Percentiles rank a stretch among this genome's conserved stretches.
Conservation (phyloP, 2,113 vertebrate species). For the Xenopus borealis region DNA sequence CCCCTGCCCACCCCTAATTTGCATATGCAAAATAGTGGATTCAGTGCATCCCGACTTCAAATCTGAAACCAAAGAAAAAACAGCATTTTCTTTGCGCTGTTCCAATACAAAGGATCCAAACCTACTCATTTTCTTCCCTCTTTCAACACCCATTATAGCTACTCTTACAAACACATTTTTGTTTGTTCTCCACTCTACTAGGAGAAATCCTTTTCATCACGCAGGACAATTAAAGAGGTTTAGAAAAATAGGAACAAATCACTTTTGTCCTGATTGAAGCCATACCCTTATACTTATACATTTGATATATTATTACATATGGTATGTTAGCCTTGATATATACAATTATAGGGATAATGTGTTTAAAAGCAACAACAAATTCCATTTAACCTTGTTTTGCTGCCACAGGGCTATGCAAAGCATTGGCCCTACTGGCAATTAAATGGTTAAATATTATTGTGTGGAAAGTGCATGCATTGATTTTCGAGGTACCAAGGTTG, state of each 20-base stretch:
- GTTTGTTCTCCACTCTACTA: too few species aligned
- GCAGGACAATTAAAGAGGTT: not conserved
- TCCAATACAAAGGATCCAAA: too few species aligned
- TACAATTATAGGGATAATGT: slow-evolving; percentile 17
- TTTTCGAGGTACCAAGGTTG: slow-evolving; percentile 46
- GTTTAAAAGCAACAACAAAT: slow-evolving; percentile 25
- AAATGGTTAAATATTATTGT: not conserved
- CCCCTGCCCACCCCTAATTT: too few species aligned
- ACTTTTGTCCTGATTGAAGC: slow-evolving; percentile 6
- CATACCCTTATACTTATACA: slow-evolving; percentile 8
- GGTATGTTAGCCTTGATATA: slow-evolving; percentile 14
- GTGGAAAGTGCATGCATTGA: slow-evolving; percentile 62
- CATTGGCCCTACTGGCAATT: not conserved
- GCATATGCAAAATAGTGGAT: too few species aligned
- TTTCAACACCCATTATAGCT: too few species aligned
- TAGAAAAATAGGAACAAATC: slow-evolving; percentile 27
- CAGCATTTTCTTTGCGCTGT: too few species aligned
- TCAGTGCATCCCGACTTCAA: too few species aligned
- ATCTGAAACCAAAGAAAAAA: too few species aligned
- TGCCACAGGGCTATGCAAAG: not conserved
- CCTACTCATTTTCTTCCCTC: too few species aligned
- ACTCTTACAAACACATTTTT: too few species aligned
- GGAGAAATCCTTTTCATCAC: too few species aligned
- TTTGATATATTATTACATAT: slow-evolving; percentile 40
- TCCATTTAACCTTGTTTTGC: slow-evolving; percentile 1